Evolutionary conservation across 2,113 vertebrate species (phyloP), one percentile per base, ranked within the genome.

Genomic region (Heliornis fulica): DNA sequence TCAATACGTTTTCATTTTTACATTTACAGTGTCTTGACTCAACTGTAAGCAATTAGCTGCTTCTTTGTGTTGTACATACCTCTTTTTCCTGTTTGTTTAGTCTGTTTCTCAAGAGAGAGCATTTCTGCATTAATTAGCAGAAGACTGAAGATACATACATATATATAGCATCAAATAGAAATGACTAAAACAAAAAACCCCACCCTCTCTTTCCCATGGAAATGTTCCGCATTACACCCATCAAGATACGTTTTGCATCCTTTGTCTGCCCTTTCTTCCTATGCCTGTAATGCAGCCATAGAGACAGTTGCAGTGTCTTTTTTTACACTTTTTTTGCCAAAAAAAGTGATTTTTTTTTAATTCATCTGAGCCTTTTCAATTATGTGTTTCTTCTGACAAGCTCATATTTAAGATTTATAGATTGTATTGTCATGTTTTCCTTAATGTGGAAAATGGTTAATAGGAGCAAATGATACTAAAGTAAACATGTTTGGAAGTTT

Each of bases 121-220:
- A 19, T 88, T 93, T 78, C 53, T 87, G 38, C 64, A 54, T 93
- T 70, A 43, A 51, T 78, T 82, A 69, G 57, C 82, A 68, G 63
- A 25, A 84, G 54, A 54, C 25, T 60, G 45, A 57, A 76, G 48
- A 60, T 29, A 12, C 74, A 45, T 70, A 45, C 34, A 85, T 70
- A 11, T 16, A 7, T 21, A 29, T 26, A 68, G n/a, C 38, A 56
- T 71, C 26, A n/a, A 63, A 74, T 5, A 66, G 51, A 57, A 95
- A 81, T 40, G n/a, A 45, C 80, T 45, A 43, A 75, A 93, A 11
- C 5, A 1, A 26, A 26, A 23, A 10, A 3, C 4, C 5, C 7
- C 26, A 34, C 46, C 15, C 41, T 81, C 10, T n/a, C 20, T 92
- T 81, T 87, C 40, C 43, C 18, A 2, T 70, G 40, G 71, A 89